Percentiles rank a stretch among this genome's conserved stretches.
phyloP scores from a whole-genome alignment of 2,888 invertebrate species.

The Aproaerema taeniolella region DNA sequence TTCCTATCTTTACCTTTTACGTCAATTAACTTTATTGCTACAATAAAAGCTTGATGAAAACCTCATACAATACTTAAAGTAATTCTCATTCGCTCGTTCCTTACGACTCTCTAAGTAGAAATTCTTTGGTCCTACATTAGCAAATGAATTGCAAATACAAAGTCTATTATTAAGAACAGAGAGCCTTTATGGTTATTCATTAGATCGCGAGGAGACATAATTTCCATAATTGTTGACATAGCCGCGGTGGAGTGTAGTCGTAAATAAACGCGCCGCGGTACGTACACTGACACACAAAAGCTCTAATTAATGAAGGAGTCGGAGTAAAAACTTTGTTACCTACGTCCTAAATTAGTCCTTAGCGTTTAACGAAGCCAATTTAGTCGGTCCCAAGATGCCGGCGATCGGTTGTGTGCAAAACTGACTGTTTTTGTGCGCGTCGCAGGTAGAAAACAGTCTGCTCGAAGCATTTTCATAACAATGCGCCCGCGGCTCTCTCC shows the following conservation, averaged over 20 bases:
- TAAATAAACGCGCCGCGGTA: slow-evolving; percentile 24
- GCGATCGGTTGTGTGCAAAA: slow-evolving; percentile 63
- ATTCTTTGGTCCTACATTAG: slow-evolving; percentile 25
- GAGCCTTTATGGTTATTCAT: slow-evolving; percentile 38
- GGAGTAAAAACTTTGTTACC: slow-evolving; percentile 56
- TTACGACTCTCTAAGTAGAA: slow-evolving; percentile 12
- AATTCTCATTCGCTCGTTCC: slow-evolving; percentile 7
- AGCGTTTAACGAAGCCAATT: slow-evolving; percentile 65
- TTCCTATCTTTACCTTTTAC: slow-evolving; percentile 14
- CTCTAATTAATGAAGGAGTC: slow-evolving; percentile 35
- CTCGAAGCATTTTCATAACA: slow-evolving; percentile 72
- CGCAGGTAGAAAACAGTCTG: slow-evolving; percentile 71
- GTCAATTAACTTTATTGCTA: slow-evolving; percentile 27
- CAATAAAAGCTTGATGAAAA: slow-evolving; percentile 24
- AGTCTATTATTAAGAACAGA: slow-evolving; percentile 34
- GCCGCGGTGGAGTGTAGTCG: slow-evolving; percentile 30
- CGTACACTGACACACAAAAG: slow-evolving; percentile 31
- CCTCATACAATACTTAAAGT: slow-evolving; percentile 10
- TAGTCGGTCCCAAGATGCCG: slow-evolving; percentile 52
- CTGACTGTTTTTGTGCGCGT: slow-evolving; percentile 59
- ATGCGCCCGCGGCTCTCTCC: slow-evolving; percentile 69
- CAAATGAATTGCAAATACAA: slow-evolving; percentile 29
- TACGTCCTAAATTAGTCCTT: slow-evolving; percentile 63
- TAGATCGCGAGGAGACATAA: slow-evolving; percentile 35
- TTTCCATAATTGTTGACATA: slow-evolving; percentile 37